Evolutionary conservation across 2,113 vertebrate genomes (phyloP), one percentile per base, ranked within the genome.

Genomic region (Podilymbus podiceps): DNA sequence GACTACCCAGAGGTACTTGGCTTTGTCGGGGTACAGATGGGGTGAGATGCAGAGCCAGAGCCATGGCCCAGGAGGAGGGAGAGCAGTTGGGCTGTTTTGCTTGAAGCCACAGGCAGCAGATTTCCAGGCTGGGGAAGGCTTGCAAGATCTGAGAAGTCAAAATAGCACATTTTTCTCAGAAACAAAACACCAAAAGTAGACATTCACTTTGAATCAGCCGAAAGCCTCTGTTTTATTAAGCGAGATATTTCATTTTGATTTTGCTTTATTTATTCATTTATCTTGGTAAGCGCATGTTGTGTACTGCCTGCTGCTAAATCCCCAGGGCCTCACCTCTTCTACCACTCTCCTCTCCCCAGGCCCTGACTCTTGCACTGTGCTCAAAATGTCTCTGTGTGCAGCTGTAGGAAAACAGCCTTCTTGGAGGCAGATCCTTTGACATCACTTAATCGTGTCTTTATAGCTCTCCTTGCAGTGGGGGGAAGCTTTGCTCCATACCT

Each of bases 71-170:
- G 83, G 30, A 84, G 75, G 68, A 84, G 79, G 53, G 75, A 90
- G 75, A 93, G 56, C 85, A 95, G 83, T 77, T 74, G 93, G 72
- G 71, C 67, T 4, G 1, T 93, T 93, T 85, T 49, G 84, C 89
- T 91, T 81, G 88, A 87, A 95, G 93, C 89, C 92, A 94, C 12
- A 72, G 75, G 87, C 93, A 91, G 86, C 94, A 95, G 77, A 93
- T 87, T 96, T 93, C 73, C 87, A 89, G 2, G 84, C 73, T 60
- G 69, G n/a, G 55, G 47, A 82, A 91, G 21, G 89, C 62, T 92
- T 95, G 81, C 52, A 68, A 92, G 84, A 94, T 85, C 74, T 4
- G 66, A 52, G 87, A 95, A 91, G 85, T 71, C 64, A 85, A 89
- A 97, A 87, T n/a, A 84, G 15, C 12, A 0, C 38, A 55, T 89